Base-by-base conservation (phyloP, 2,888 invertebrate genomes). In the Agrotis exclamationis region DNA sequence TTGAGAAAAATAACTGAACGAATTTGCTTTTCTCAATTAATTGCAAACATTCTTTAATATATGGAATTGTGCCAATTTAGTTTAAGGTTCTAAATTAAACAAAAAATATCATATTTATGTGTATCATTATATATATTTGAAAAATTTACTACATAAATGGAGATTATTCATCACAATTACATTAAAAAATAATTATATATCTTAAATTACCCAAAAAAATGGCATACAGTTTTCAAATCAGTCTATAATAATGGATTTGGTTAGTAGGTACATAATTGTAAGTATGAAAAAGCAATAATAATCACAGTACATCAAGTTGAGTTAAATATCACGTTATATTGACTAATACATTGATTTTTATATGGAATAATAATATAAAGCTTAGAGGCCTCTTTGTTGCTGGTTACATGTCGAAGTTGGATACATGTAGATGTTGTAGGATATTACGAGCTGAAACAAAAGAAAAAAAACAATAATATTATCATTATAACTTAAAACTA, bases 391-490 rank as follows among this genome's bases (percentile, higher is more conserved):
- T 74, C 20, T 44, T 9, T 50, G n/a, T 39, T 39, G 39, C 39
- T 39, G 39, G 45, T 92, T 93, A 97, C 75, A 97, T 95, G 81
- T 98, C 98, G 93, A 98, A 98, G 92, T 97, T 98, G 39, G 98
- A 98, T 77, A 98, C 97, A 87, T 98, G 97, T 75, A 98, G 96
- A 88, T 98, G 98, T 87, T 98, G 98, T 86, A 98, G 93, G 85
- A 98, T 98, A 92, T 98, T 98, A 71, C 98, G 97, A 76, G 98
- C 98, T 97, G 97, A 84, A 97, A 97, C 86, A 89, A 89, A 76
- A 83, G 65, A 39, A 39, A 2, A 39, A 9, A 9, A 39, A 39
- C 9, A 39, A 39, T 39, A 39, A 9, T 11, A 39, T 11, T 39
- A 39, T 39, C 11, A 39, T 39, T 39, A 39, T 0, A 39, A 39